Conservation (phyloP, 2,888 invertebrate genomes). For the Anoplius nigerrimus region DNA sequence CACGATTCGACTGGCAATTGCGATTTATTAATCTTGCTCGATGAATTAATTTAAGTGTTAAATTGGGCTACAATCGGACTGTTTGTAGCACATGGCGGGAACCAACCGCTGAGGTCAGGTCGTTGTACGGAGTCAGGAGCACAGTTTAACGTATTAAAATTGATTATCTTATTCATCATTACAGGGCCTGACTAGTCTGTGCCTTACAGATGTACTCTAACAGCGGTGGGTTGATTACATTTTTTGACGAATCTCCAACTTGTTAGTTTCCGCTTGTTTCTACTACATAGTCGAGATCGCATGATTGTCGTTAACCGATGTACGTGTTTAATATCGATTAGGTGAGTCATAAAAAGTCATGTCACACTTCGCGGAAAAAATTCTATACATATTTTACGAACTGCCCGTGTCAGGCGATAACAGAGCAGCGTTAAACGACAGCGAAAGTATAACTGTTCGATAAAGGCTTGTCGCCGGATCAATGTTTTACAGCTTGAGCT, state of each 20-base stretch:
- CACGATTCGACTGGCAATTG: constrained; percentile 58
- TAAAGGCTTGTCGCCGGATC: too few relatives aligned
- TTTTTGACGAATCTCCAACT: neutral
- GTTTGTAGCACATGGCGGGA: constrained; percentile 53
- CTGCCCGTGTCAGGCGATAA: too few relatives aligned
- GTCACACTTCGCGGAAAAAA: too few relatives aligned
- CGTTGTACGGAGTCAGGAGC: constrained; percentile 49
- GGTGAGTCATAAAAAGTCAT: too few relatives aligned
- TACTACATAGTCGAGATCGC: too few relatives aligned
- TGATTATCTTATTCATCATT: constrained; percentile 54
- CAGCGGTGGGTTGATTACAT: constrained; percentile 15
- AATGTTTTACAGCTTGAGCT: too few relatives aligned
- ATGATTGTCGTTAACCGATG: too few relatives aligned
- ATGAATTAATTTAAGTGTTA: constrained; percentile 67
- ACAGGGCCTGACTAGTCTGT: constrained; percentile 25
- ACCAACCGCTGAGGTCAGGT: constrained; percentile 56
- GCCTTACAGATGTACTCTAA: constrained; percentile 19
- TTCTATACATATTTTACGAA: too few relatives aligned
- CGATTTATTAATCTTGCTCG: constrained; percentile 65
- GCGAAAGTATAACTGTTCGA: too few relatives aligned
- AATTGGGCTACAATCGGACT: constrained; percentile 69
- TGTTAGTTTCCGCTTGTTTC: neutral
- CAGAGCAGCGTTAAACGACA: too few relatives aligned
- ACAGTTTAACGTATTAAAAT: constrained; percentile 61
- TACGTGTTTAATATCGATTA: too few relatives aligned